Evolutionary conservation across 2,113 vertebrate species (phyloP), one percentile per base, ranked within the genome.

Genomic region (Notarius lentiginosus): DNA sequence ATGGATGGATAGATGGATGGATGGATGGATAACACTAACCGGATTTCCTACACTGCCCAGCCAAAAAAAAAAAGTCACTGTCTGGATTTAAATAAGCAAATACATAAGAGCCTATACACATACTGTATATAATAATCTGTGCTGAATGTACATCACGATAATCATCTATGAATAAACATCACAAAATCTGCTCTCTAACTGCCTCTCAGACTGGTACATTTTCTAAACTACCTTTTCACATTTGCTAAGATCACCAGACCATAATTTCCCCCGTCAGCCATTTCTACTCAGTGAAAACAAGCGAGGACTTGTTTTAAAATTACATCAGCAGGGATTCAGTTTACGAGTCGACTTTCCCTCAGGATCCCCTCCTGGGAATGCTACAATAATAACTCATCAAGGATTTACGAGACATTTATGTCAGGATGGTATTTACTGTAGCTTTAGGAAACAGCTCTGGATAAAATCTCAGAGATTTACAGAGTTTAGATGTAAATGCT

Each of bases 331-430:
- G 10, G 22, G 10, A 51, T 75, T 75, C 47, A 24, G 47, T 49
- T 8, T 75, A 51, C 20, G 10, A 5, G 41, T 51, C 10, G 20
- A 49, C 72, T 75, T 75, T 75, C 24, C 22, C 2, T 8, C 41
- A 75, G 41, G 47, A 24, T 51, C 11, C 1, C 72, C 72, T 75
- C 15, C 3, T 72, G 30, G 77, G 76, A 24, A 84, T 18, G 60
- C 73, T 80, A 30, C 27, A 60, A 70, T 84, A 84, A 87, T 79
- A 70, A 84, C 51, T 68, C 17, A n/a, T 58, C 20, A 15, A 27
- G 18, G 22, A 41, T 72, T 70, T 51, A 66, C 5, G 12, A 15
- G 24, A 68, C 20, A 18, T 66, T 27, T n/a, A 17, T 76, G 12
- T 34, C 10, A 84, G 83, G 53, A 75, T 66, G 58, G 65, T 20